A percentile compares a stretch with the other conserved stretches of the same genome.
Evolutionary conservation across 2,888 invertebrate species (phyloP).

Genomic region (Nomada fabriciana): DNA sequence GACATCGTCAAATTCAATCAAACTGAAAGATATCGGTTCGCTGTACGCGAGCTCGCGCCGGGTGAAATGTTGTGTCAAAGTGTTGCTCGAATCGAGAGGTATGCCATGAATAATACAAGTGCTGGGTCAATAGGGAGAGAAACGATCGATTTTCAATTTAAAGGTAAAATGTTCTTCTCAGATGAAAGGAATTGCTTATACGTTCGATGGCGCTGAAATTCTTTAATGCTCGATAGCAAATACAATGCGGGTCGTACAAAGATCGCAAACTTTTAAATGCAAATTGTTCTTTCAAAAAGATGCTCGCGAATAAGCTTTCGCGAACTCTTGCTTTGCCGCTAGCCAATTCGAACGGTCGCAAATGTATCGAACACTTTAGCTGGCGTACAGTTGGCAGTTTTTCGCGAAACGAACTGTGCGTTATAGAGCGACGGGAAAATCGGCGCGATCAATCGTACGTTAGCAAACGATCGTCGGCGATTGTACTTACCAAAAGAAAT

Average conservation of each 20-base stretch:
- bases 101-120: conserved; percentile 42
- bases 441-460: not conserved
- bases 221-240: not conserved
- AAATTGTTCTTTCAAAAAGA: not conserved
- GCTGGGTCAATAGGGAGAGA: conserved; percentile 18
- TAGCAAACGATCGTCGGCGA: not conserved
- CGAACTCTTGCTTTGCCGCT: not conserved
- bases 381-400: not conserved
- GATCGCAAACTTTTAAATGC: conserved; percentile 7
- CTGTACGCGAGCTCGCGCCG: not conserved
- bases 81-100: conserved; percentile 14
- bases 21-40: conserved; percentile 22
- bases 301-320: not conserved
- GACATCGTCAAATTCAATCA: conserved; percentile 49
- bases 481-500: conserved; percentile 82
- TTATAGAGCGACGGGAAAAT: not conserved
- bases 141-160: conserved; percentile 43
- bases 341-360: conserved; percentile 1
- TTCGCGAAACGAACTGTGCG: not conserved
- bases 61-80: conserved; percentile 30
- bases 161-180: conserved; percentile 4
- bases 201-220: conserved; percentile 5
- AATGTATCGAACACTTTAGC: not conserved
- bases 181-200: conserved; percentile 14
- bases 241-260: not conserved